Conservation (phyloP, 1,140 invertebrate genomes). For the Apis florea region DNA sequence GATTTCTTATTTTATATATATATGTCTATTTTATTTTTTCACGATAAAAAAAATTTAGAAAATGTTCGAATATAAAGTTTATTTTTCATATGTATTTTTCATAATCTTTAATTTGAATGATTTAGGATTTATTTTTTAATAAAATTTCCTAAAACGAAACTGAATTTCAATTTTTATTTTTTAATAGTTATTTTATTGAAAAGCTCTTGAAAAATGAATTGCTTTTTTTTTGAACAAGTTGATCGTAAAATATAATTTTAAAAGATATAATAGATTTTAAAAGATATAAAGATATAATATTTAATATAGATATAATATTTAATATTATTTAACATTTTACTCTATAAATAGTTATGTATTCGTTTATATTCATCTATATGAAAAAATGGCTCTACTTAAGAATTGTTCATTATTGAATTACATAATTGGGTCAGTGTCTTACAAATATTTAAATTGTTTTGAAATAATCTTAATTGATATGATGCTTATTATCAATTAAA, state of each 20-base stretch:
- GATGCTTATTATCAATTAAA: slow-evolving; percentile 12
- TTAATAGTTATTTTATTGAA: not conserved
- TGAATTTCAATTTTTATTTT: not conserved
- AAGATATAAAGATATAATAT: too few species aligned
- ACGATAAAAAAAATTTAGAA: too few species aligned
- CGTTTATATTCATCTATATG: not conserved
- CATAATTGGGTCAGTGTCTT: slow-evolving; percentile 43
- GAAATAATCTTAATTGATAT: slow-evolving; percentile 22
- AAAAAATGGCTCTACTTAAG: too few species aligned
- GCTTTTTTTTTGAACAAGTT: not conserved
- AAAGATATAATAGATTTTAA: not conserved
- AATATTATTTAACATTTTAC: not conserved
- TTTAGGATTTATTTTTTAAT: too few species aligned
- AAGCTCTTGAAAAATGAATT: not conserved
- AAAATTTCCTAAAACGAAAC: not conserved
- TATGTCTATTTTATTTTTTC: too few species aligned
- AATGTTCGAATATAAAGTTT: too few species aligned
- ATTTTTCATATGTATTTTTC: too few species aligned
- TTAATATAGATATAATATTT: too few species aligned
- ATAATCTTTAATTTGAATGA: not conserved
- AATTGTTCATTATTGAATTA: not conserved
- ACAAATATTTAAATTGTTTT: slow-evolving; percentile 6
- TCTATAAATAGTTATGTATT: too few species aligned
- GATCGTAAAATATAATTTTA: not conserved
- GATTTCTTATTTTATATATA: too few species aligned